Evolutionary conservation across 2,113 vertebrate species (phyloP), one percentile per base, ranked within the genome.

Genomic region (rabbit (Oryctolagus cuniculus)): DNA sequence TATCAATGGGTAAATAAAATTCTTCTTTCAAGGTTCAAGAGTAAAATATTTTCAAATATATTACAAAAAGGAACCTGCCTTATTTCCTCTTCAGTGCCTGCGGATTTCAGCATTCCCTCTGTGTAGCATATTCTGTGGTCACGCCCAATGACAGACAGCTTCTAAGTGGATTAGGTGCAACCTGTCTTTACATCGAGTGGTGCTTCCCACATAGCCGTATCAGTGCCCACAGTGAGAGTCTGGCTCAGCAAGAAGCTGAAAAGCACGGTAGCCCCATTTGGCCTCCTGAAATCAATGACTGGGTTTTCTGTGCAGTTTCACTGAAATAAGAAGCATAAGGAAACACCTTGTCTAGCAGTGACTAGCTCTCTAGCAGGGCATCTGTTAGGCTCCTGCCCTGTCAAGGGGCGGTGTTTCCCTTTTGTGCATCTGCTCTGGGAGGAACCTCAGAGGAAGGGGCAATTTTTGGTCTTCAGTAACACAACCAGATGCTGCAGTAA

Each of bases 211-310:
- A 25, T 6, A 36, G 24, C 77, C 72, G n/a, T 72, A 55, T 72
- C 10, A 92, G 24, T 6, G 17, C 38, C 64, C 21, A 38, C 27
- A 64, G 19, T 61, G 29, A 78, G 58, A 53, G 27, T 49, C 7
- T 63, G 66, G 31, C 29, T 89, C 38, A 53, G 53, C 44, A 93
- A 55, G 69, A 85, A 70, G 44, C 53, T 85, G 78, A 89, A 87
- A 87, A 81, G 61, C 7, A 55, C 10, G 10, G 17, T 17, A 51
- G 90, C 83, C 34, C 44, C 44, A 34, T 22, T n/a, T 49, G 67
- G 3, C 53, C 25, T 21, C 51, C 6, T 55, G 49, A 84, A 91
- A 87, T 75, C 44, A 89, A 63, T 44, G 77, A 81, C 79, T 75
- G 24, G 27, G 25, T 38, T 86, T 81, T 67, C n/a, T 13, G 13